Evolutionary conservation across 2,888 invertebrate genomes (phyloP).

Genomic region (Hedychridium roseum): DNA sequence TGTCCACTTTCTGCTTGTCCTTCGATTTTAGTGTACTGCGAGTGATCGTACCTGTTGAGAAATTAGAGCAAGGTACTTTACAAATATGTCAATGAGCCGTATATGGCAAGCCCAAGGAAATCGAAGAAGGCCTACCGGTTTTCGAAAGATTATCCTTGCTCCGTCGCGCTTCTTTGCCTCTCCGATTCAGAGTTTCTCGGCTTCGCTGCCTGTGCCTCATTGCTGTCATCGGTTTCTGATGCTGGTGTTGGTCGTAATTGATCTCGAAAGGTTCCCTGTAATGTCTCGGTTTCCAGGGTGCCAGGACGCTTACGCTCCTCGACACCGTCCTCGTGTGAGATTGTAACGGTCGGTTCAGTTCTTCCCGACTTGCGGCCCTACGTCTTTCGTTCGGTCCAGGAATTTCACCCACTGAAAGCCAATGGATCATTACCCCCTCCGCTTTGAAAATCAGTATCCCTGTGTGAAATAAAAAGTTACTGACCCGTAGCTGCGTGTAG

Average conservation of each 20-base stretch:
- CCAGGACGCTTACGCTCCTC: slow-evolving; percentile 80
- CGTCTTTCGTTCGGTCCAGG: slow-evolving; percentile 75
- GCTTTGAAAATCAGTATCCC: too few relatives aligned
- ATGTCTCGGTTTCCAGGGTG: slow-evolving; percentile 84
- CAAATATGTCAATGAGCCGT: neutral
- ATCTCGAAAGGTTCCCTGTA: slow-evolving; percentile 79
- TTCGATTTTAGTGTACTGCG: slow-evolving; percentile 60
- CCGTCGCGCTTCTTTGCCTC: slow-evolving; percentile 55
- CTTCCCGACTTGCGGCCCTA: slow-evolving; percentile 77
- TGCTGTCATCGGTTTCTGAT: slow-evolving; percentile 55
- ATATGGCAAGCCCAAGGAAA: too few relatives aligned
- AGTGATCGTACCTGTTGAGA: slow-evolving; percentile 55
- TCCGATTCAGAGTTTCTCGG: slow-evolving; percentile 56
- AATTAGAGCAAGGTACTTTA: slow-evolving; percentile 1
- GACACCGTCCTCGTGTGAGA: slow-evolving; percentile 78
- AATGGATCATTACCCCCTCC: too few relatives aligned
- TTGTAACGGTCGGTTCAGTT: slow-evolving; percentile 71
- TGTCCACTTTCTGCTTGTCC: slow-evolving; percentile 60
- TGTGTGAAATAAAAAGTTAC: neutral
- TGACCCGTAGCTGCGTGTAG: slow-evolving; percentile 84
- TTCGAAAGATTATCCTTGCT: slow-evolving; percentile 58
- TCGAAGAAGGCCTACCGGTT: slow-evolving; percentile 51
- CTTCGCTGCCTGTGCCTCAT: slow-evolving; percentile 61
- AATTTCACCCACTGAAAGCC: slow-evolving; percentile 82
- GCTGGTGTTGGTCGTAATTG: slow-evolving; percentile 77